A percentile compares a stretch with the other conserved stretches of the same genome.
These are phyloP conservation scores for Lacanobia oleracea DNA, from an alignment of 2,888 invertebrate genomes.

Conservation along the genomic window DNA sequence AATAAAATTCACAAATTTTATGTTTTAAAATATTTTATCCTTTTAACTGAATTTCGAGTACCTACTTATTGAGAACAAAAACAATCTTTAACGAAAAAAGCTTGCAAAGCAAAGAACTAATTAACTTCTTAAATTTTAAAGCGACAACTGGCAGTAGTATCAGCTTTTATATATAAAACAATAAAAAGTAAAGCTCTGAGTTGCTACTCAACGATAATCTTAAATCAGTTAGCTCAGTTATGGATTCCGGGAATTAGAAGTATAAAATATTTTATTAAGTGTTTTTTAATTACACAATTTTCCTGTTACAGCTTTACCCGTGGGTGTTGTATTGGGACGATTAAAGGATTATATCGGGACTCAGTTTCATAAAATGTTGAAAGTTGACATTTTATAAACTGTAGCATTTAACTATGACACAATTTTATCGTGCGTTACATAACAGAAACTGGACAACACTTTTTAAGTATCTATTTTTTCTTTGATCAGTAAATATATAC, in stretches of 20 bases:
- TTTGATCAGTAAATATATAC: too few species aligned
- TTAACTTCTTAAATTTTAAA: not conserved
- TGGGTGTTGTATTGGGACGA: slow-evolving; percentile 13
- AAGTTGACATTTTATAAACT: not conserved
- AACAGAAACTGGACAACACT: not conserved
- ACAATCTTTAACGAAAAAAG: not conserved
- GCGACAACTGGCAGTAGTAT: not conserved
- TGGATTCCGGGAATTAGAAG: slow-evolving; percentile 2
- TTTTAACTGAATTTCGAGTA: too few species aligned
- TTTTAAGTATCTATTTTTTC: not conserved
- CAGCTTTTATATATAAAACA: not conserved
- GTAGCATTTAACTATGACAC: not conserved
- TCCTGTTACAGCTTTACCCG: not conserved
- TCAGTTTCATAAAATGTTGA: not conserved
- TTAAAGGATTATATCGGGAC: slow-evolving; percentile 27
- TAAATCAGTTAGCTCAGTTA: slow-evolving; percentile 12
- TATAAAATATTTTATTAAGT: slow-evolving; percentile 28
- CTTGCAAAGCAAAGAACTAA: not conserved
- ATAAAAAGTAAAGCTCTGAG: not conserved
- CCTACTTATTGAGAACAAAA: not conserved
- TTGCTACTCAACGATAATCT: slow-evolving; percentile 3
- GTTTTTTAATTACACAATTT: slow-evolving; percentile 40
- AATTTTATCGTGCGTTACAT: not conserved
- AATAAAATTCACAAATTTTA: not conserved
- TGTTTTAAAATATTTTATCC: not conserved